Evolutionary conservation across 2,113 vertebrate species (phyloP).

Genomic region (Motacilla tschutschensis): DNA sequence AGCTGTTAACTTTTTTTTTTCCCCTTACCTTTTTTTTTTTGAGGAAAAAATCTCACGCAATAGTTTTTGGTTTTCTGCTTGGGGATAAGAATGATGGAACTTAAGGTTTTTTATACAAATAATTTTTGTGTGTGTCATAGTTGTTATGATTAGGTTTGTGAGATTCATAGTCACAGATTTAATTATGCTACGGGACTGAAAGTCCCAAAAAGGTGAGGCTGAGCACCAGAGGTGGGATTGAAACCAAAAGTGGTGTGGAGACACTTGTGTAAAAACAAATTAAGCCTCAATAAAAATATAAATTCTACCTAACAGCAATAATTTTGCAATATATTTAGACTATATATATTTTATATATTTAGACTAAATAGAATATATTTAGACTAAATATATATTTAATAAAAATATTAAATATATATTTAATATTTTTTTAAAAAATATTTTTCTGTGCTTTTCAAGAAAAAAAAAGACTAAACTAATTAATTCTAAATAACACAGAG

Average conservation of each 20-base stretch:
- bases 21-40: not conserved
- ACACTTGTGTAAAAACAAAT: not conserved
- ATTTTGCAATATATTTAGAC: not conserved
- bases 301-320: not conserved
- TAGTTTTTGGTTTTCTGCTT: not conserved
- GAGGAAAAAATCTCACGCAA: accelerated
- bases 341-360: too few species aligned
- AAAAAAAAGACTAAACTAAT: not conserved
- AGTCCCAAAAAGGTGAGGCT: not conserved
- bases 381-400: too few species aligned
- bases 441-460: not conserved
- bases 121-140: not conserved
- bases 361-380: too few species aligned
- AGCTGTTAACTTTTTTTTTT: not conserved
- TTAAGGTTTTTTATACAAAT: not conserved
- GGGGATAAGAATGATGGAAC: not conserved
- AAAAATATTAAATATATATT: too few species aligned
- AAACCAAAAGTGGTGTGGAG: not conserved
- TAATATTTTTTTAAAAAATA: accelerated
- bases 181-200: not conserved
- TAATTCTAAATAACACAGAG: not conserved
- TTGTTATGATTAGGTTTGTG: not conserved
- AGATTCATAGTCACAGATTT: not conserved
- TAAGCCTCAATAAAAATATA: not conserved
- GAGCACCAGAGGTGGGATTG: not conserved